A percentile compares a stretch with the other conserved stretches of the same genome.
These are phyloP conservation scores for Agonopterix heracliana DNA, from an alignment of 2,888 invertebrate genomes.

Conservation along the genomic window DNA sequence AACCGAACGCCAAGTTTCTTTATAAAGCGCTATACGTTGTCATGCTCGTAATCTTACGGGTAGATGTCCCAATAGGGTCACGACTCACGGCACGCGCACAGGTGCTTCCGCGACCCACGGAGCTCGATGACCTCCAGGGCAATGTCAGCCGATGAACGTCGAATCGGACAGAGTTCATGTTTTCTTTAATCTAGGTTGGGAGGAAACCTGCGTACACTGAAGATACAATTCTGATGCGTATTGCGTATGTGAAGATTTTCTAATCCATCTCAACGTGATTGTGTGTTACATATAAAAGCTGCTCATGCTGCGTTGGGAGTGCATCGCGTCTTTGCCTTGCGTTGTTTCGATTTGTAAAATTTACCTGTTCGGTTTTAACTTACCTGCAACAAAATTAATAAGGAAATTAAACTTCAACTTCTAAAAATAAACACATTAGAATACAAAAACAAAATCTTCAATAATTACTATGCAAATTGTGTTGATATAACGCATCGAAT, in stretches of 20 bases:
- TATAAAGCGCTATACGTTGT: constrained; percentile 11
- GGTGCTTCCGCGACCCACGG: constrained; percentile 47
- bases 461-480: too few species aligned
- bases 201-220: too few species aligned
- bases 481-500: too few species aligned
- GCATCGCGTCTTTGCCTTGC: too few species aligned
- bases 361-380: constrained; percentile 12
- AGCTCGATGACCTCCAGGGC: constrained; percentile 2
- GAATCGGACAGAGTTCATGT: neutral
- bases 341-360: too few species aligned
- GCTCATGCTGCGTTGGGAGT: too few species aligned
- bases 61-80: constrained; percentile 22
- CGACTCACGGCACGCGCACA: constrained; percentile 40
- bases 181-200: neutral
- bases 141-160: neutral
- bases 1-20: constrained; percentile 12
- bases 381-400: constrained; percentile 45
- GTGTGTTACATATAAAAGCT: too few species aligned
- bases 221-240: too few species aligned
- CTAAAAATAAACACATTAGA: constrained; percentile 1
- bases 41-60: neutral
- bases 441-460: neutral
- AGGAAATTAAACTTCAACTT: constrained; percentile 30
- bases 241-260: too few species aligned
- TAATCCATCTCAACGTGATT: too few species aligned